Evolutionary conservation across 2,888 invertebrate species (phyloP), one percentile per base, ranked within the genome.

Genomic region (Noctua comes): DNA sequence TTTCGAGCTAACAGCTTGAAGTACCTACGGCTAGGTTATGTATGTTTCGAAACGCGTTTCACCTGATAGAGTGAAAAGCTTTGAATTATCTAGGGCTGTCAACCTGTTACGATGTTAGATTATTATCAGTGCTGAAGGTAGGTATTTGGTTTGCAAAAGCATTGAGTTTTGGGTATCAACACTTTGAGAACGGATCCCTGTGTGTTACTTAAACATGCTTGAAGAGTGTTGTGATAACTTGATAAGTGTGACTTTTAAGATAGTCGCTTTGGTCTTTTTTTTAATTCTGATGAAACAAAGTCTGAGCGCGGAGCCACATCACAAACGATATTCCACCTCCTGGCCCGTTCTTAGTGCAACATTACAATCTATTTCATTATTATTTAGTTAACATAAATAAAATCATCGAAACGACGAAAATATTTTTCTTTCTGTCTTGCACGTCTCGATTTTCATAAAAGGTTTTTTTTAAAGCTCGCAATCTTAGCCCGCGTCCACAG

Each of bases 11-110:
- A 31, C 46, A 76, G 76, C 79, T 83, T 13, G 16, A 18, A 65
- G 86, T 70, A 66, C 65, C 76, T 80, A 78, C 75, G 51, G 31
- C 72, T 72, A 71, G 79, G 77, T 88, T 86, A 90, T 88, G 82
- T 90, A 87, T 90, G 90, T 87, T 90, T 85, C 82, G 86, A 90
- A 89, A 90, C 89, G 84, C 86, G 88, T 89, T 90, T 82, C 87
- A 90, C 88, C 86, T 88, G 89, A 86, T 87, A 84, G 76, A 85
- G 82, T 79, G 86, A 85, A 87, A 87, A 84, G 85, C 77, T 83
- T 83, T 79, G 79, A 80, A 84, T 88, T 88, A 89, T 82, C 81
- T 86, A 87, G 85, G 87, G 85, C 83, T 88, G 83, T 68, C 85
- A 27, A 74, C 73, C 71, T 74, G 86, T 57, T 86, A 75, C 46